Percentiles rank a stretch among this genome's conserved stretches.
Conservation (phyloP, 2,888 invertebrate genomes). For the Nymphalis urticae region DNA sequence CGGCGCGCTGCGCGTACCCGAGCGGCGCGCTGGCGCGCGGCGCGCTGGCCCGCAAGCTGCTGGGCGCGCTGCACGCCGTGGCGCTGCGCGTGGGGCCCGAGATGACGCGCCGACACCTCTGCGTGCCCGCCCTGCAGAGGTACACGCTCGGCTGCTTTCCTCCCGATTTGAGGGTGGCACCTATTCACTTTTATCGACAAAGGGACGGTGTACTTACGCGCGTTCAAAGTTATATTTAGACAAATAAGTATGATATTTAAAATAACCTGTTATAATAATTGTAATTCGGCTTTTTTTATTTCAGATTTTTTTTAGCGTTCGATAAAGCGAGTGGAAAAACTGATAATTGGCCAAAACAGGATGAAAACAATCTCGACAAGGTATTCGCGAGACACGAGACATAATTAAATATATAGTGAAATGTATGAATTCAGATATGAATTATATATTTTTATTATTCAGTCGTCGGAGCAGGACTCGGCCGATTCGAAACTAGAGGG, state of each 20-base stretch:
- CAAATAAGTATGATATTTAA: no score
- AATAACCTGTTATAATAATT: no score
- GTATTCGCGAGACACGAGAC: slow-evolving; percentile 42
- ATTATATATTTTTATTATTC: slow-evolving; percentile 28
- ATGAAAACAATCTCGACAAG: slow-evolving; percentile 68
- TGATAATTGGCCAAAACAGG: slow-evolving; percentile 75
- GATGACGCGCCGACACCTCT: slow-evolving; percentile 88
- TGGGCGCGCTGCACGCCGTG: slow-evolving; percentile 91
- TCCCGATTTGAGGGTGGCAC: no score
- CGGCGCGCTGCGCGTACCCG: slow-evolving; percentile 90
- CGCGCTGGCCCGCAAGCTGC: slow-evolving; percentile 89
- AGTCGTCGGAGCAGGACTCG: slow-evolving; percentile 56
- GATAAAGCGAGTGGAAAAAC: slow-evolving; percentile 85
- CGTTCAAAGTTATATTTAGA: no score
- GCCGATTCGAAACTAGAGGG: slow-evolving; percentile 53
- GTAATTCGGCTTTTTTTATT: slow-evolving; percentile 43
- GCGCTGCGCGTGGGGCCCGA: slow-evolving; percentile 88
- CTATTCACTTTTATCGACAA: neutral
- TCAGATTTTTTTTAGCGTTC: slow-evolving; percentile 90
- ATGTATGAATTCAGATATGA: neutral
- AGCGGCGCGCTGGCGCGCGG: slow-evolving; percentile 88
- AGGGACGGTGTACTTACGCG: no score
- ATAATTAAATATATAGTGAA: neutral
- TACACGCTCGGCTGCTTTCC: slow-evolving; percentile 20
- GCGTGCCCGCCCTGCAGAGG: slow-evolving; percentile 85